Evolutionary conservation across 1,140 invertebrate species (phyloP), one percentile per base, ranked within the genome.

Genomic region (Caenorhabditis briggsae): DNA sequence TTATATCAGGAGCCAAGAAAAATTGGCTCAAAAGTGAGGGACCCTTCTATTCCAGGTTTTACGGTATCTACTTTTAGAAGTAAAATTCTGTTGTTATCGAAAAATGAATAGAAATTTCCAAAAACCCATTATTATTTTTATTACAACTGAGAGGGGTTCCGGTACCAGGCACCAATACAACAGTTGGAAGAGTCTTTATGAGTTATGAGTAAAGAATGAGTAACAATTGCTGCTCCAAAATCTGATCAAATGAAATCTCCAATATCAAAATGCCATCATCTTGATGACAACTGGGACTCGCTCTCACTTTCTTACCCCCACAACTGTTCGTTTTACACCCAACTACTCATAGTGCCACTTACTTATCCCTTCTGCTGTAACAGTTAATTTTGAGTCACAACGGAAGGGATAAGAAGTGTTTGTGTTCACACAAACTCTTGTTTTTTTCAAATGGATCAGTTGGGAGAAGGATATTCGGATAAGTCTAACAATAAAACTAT

Each of bases 321-420:
- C 46, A 78, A 78, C 70, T 78, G 70, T 78, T 78, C 46, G 46
- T 50, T 78, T 78, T 78, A 78, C 46, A 78, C 33, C n/a, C 12
- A 11, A 78, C 70, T 11, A 78, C 70, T 78, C 64, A 70, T 70
- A 43, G 64, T 70, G 64, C 41, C 64, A 70, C 64, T 70, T 70
- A 70, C 64, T 70, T 70, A 70, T 70, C 46, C n/a, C n/a, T 50
- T 11, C n/a, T 6, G 33, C 70, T 50, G 43, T 78, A 78, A 78
- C 70, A 78, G 46, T 78, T 25, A 78, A 50, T 78, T 78, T 43
- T 50, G 43, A 41, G 43, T 50, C 70, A 41, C 61, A 25, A 46
- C 64, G 23, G n/a, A 33, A 46, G 20, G 3, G 33, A 33, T 33
- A 33, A 33, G 33, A 33, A 53, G 7, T n/a, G 59, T 70, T 46